phyloP scores from a whole-genome alignment of 35 echinoderm and acorn worm species.

The Apostichopus parvimensis region DNA sequence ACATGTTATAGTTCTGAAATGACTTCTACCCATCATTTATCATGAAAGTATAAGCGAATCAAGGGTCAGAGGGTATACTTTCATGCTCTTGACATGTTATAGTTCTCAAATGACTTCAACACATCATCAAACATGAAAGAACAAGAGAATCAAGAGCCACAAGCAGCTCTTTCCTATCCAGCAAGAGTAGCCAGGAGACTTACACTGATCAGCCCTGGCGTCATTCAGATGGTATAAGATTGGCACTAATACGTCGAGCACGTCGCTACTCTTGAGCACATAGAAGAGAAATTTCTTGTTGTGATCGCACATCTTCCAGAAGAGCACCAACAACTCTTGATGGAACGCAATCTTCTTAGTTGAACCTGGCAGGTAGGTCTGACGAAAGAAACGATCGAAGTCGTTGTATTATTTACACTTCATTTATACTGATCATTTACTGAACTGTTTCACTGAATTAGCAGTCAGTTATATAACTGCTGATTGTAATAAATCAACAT shows the following conservation, averaged over 20 bases:
- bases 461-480: background rate
- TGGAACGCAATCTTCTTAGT: constrained; percentile 98
- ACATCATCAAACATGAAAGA: too few species aligned
- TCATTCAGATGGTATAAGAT: constrained; percentile 98
- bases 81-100: too few species aligned
- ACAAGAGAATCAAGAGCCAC: background rate
- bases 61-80: too few species aligned
- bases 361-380: constrained; percentile 97
- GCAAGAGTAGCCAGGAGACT: constrained; percentile 1
- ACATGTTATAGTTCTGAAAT: too few species aligned
- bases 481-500: too few species aligned
- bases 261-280: constrained; percentile 99
- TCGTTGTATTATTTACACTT: too few species aligned
- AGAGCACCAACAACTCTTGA: constrained; percentile 91
- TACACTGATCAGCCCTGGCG: constrained; percentile 97
- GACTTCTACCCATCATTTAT: too few species aligned
- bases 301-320: constrained; percentile 99
- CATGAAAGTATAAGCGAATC: too few species aligned
- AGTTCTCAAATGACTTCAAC: too few species aligned
- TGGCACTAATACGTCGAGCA: constrained; percentile 89
- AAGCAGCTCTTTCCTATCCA: background rate
- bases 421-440: too few species aligned
- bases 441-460: too few species aligned
- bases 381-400: background rate
- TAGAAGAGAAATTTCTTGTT: constrained; percentile 99